Conservation (phyloP, 1,140 invertebrate genomes). For the Solen grandis region DNA sequence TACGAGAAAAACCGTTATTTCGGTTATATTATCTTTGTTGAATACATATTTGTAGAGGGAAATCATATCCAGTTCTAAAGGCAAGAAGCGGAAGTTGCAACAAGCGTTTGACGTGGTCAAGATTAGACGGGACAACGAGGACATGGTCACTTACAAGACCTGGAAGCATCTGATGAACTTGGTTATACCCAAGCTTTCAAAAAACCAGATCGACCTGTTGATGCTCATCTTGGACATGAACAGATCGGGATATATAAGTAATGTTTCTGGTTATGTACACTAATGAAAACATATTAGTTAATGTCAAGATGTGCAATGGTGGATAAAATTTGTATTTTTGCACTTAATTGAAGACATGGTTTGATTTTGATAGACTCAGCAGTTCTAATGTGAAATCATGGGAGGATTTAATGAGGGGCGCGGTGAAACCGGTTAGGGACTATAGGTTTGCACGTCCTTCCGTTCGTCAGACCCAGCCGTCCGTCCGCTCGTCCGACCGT, state of each 20-base stretch:
- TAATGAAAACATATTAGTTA: neutral
- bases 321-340: too few relatives aligned
- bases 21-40: neutral
- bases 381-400: neutral
- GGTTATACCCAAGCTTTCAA: constrained; percentile 30
- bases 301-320: too few relatives aligned
- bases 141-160: constrained; percentile 51
- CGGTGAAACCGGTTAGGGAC: neutral
- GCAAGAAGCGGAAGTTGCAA: constrained; percentile 23
- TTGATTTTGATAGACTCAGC: neutral
- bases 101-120: constrained; percentile 54
- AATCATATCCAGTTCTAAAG: constrained; percentile 9
- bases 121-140: constrained; percentile 30
- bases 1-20: neutral
- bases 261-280: neutral
- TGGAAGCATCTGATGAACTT: constrained; percentile 26
- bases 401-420: neutral
- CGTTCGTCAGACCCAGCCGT: too few relatives aligned
- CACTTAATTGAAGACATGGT: neutral
- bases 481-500: too few relatives aligned
- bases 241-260: constrained; percentile 41
- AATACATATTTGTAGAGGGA: constrained; percentile 3
- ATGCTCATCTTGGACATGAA: constrained; percentile 46
- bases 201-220: constrained; percentile 43
- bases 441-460: neutral